Evolutionary conservation across 2,797 vertebrate species (phyloP).

Genomic region (Erpetoichthys calabaricus): DNA sequence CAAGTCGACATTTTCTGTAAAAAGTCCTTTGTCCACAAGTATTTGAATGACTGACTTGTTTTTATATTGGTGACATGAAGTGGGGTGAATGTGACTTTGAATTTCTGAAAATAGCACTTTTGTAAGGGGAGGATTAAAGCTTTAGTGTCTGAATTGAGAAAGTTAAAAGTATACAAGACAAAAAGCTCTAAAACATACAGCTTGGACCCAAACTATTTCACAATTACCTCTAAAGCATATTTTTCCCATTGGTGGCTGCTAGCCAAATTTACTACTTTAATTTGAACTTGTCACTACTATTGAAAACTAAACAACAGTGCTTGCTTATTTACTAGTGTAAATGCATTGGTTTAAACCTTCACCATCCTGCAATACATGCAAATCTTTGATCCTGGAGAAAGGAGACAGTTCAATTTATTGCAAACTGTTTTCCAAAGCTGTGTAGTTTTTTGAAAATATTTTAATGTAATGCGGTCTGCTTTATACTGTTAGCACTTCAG

Average conservation of each 20-base stretch:
- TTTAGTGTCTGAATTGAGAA: slow-evolving; percentile 32
- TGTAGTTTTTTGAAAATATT: background rate
- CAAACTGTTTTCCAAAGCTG: background rate
- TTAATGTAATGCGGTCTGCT: slow-evolving; percentile 1
- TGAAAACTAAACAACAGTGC: slow-evolving; percentile 26
- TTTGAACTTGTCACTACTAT: background rate
- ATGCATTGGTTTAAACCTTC: slow-evolving; percentile 23
- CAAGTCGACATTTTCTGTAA: too few relatives aligned
- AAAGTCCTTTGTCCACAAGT: too few relatives aligned
- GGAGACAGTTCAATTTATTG: slow-evolving; percentile 15
- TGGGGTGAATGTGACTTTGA: slow-evolving; percentile 27
- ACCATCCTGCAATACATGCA: slow-evolving; percentile 15
- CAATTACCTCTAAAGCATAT: slow-evolving; percentile 31
- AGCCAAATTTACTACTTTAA: background rate
- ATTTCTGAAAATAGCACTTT: slow-evolving; percentile 53
- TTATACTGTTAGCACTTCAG: slow-evolving; percentile 7
- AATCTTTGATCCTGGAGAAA: slow-evolving; percentile 13
- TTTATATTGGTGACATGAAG: slow-evolving; percentile 2
- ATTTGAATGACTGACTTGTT: too few relatives aligned
- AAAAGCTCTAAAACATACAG: slow-evolving; percentile 36
- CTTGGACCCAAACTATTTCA: slow-evolving; percentile 43
- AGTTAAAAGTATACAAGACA: background rate
- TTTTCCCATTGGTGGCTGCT: slow-evolving; percentile 11
- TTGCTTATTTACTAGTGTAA: slow-evolving; percentile 27
- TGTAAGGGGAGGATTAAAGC: slow-evolving; percentile 31